phyloP scores from a whole-genome alignment of 2,888 invertebrate species.

The Rhogogaster chlorosoma region DNA sequence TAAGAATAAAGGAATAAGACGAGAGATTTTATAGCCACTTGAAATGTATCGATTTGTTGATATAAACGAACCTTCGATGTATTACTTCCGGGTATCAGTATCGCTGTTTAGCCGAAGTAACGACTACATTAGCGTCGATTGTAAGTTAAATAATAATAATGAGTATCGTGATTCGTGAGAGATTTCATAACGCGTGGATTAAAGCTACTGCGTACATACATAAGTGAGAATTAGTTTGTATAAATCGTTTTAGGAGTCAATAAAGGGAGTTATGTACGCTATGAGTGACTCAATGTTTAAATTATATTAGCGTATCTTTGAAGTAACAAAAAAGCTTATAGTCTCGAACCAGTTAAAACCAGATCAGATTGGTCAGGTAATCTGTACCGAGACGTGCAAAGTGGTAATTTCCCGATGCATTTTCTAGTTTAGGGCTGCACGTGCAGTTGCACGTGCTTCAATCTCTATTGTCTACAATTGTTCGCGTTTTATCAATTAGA shows the following conservation, averaged over 20 bases:
- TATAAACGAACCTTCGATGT: neutral
- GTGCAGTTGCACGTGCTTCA: constrained; percentile 28
- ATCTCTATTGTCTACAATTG: constrained; percentile 37
- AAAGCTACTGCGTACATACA: neutral
- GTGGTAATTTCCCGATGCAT: constrained; percentile 41
- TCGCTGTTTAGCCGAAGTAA: neutral
- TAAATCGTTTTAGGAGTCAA: constrained; percentile 8
- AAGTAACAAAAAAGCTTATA: constrained; percentile 3
- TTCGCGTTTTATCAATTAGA: constrained; percentile 40
- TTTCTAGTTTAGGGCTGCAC: constrained; percentile 41
- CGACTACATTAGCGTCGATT: neutral
- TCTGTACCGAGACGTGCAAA: constrained; percentile 1
- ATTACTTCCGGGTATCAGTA: neutral
- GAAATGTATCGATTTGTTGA: neutral
- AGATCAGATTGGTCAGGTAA: constrained; percentile 34
- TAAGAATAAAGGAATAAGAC: neutral
- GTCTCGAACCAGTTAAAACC: constrained; percentile 29
- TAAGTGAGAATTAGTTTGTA: neutral
- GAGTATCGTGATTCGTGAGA: neutral
- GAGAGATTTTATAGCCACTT: neutral
- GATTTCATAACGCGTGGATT: constrained; percentile 17
- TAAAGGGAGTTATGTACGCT: neutral
- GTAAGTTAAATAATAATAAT: neutral
- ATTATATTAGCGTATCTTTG: neutral
- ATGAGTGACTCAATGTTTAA: constrained; percentile 8